Percentiles rank a stretch among this genome's conserved stretches.
Evolutionary conservation across 2,113 vertebrate species (phyloP).

Genomic region (Chaetorhynchus papuensis): DNA sequence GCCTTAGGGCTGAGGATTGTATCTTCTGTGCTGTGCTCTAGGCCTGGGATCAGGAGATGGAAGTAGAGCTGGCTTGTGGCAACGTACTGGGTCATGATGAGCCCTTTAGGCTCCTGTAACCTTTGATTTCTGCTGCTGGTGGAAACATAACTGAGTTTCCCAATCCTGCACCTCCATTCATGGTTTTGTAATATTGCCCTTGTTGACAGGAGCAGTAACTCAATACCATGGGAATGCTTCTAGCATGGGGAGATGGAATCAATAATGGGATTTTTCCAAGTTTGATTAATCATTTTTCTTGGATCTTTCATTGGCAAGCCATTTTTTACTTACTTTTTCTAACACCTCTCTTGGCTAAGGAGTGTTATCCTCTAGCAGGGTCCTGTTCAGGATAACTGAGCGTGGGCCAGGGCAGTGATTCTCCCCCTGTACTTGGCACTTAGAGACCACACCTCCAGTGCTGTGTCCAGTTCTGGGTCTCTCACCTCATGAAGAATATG

Average conservation of each 20-base stretch:
- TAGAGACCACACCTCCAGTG: rapidly evolving
- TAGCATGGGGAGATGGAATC: background rate
- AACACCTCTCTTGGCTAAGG: background rate
- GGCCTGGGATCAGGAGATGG: background rate
- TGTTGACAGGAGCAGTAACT: background rate
- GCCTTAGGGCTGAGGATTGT: background rate
- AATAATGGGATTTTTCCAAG: background rate
- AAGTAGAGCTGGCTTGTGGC: background rate
- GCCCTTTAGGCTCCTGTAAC: background rate
- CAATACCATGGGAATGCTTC: background rate
- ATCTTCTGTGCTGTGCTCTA: rapidly evolving
- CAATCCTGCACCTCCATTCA: background rate
- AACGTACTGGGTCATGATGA: background rate
- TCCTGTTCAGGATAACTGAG: background rate
- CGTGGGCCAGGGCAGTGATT: too few species aligned
- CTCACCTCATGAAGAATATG: too few species aligned
- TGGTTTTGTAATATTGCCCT: background rate
- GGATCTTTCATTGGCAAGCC: rapidly evolving
- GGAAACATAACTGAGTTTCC: background rate
- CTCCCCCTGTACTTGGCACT: background rate
- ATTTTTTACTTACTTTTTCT: background rate
- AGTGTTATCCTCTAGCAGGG: background rate
- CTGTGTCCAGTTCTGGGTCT: background rate
- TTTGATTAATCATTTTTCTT: background rate
- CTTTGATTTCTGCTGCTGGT: background rate